Conservation (phyloP, 2,797 vertebrate genomes). For the Chiroxiphia lanceolata region DNA sequence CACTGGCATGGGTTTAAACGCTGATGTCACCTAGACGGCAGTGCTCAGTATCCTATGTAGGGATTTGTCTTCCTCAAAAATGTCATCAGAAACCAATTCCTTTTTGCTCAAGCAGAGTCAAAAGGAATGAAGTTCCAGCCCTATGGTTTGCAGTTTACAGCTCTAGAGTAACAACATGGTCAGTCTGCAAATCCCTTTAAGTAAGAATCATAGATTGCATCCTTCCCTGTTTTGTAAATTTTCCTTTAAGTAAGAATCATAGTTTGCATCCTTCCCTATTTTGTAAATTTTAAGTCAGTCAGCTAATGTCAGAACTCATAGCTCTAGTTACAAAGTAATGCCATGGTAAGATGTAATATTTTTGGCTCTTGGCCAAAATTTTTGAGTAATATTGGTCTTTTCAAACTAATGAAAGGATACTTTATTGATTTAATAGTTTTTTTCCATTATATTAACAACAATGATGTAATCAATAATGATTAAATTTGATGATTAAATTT, state of each 20-base stretch:
- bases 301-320: not conserved
- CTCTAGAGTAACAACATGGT: not conserved
- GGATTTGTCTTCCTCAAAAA: not conserved
- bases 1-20: not conserved
- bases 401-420: not conserved
- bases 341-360: not conserved
- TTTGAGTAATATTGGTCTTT: not conserved
- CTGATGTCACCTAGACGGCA: not conserved
- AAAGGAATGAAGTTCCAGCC: not conserved
- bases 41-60: not conserved
- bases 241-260: not conserved
- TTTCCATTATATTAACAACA: not conserved
- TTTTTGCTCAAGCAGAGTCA: not conserved
- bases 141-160: not conserved
- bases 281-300: not conserved
- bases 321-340: not conserved
- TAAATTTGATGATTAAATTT: not conserved
- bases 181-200: not conserved
- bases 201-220: not conserved
- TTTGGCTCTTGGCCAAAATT: not conserved
- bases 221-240: not conserved
- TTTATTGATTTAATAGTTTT: not conserved
- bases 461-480: not conserved
- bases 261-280: not conserved
- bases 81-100: not conserved